These are phyloP conservation scores for Forbesichthys agassizii DNA, from an alignment of 2,113 vertebrate species.

Conservation along the genomic window DNA sequence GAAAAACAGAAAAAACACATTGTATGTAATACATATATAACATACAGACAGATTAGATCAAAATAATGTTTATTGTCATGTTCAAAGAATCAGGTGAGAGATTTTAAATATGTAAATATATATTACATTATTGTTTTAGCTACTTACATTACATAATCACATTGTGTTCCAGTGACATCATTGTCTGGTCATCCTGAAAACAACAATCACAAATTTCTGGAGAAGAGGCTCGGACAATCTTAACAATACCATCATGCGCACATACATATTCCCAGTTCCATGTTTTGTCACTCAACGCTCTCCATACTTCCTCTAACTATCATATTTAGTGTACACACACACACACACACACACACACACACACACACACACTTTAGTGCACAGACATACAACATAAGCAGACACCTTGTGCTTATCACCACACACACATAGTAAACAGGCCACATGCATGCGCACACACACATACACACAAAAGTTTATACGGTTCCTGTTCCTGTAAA, in stretches of 20 bases:
- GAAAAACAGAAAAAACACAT: not conserved
- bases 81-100: too few species aligned
- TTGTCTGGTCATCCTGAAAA: slow-evolving; percentile 6
- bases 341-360: not conserved
- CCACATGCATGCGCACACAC: not conserved
- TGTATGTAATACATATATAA: not conserved
- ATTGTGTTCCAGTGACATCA: not conserved
- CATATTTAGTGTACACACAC: too few species aligned
- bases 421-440: not conserved
- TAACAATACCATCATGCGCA: slow-evolving; percentile 5
- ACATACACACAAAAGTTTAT: not conserved
- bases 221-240: slow-evolving; percentile 20
- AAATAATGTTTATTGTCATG: too few species aligned
- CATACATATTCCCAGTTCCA: slow-evolving; percentile 23
- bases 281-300: slow-evolving; percentile 22
- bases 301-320: slow-evolving; percentile 19
- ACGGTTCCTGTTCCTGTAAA: not conserved
- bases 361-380: not conserved
- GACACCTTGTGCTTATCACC: not conserved
- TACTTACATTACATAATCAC: too few species aligned
- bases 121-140: too few species aligned
- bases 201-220: slow-evolving; percentile 10
- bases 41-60: not conserved
- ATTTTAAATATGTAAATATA: too few species aligned
- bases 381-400: not conserved